Conservation (phyloP, 2,888 invertebrate species). For the Papilio gigon region DNA sequence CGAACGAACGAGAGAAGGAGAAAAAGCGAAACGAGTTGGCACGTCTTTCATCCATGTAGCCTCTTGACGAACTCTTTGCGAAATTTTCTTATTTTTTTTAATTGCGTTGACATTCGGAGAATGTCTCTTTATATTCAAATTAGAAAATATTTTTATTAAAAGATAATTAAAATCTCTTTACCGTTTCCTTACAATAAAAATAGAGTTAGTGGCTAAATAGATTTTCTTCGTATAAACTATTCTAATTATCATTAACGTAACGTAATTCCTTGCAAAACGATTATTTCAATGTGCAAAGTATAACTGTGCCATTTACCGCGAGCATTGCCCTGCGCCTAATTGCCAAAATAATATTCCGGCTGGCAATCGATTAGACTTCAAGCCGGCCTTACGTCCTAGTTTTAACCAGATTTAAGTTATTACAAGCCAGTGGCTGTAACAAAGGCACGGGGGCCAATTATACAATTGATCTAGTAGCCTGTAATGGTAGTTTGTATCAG, state of each 20-base stretch:
- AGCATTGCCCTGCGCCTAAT: slow-evolving; percentile 27
- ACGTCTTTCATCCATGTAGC: too few relatives aligned
- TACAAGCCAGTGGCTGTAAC: slow-evolving; percentile 29
- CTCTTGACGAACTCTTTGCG: too few relatives aligned
- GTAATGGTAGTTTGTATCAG: slow-evolving; percentile 37
- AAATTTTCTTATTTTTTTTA: too few relatives aligned
- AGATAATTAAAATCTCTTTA: too few relatives aligned
- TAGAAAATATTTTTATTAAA: too few relatives aligned
- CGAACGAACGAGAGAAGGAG: too few relatives aligned
- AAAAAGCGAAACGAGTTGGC: too few relatives aligned
- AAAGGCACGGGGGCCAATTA: slow-evolving; percentile 39
- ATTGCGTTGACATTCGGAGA: too few relatives aligned
- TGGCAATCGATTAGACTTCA: slow-evolving; percentile 22
- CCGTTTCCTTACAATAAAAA: too few relatives aligned
- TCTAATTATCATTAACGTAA: not conserved
- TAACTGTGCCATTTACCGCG: slow-evolving; percentile 17
- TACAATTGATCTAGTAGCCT: slow-evolving; percentile 36
- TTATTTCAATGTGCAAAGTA: slow-evolving; percentile 18
- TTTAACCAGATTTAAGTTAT: slow-evolving; percentile 39
- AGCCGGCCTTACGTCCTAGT: slow-evolving; percentile 34
- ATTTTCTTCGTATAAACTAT: not conserved
- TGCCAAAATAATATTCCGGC: slow-evolving; percentile 27
- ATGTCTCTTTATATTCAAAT: too few relatives aligned
- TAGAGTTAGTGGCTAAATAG: too few relatives aligned
- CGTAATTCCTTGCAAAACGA: not conserved